Conservation (phyloP, 2,888 invertebrate genomes). For the Poecilus cupreus region DNA sequence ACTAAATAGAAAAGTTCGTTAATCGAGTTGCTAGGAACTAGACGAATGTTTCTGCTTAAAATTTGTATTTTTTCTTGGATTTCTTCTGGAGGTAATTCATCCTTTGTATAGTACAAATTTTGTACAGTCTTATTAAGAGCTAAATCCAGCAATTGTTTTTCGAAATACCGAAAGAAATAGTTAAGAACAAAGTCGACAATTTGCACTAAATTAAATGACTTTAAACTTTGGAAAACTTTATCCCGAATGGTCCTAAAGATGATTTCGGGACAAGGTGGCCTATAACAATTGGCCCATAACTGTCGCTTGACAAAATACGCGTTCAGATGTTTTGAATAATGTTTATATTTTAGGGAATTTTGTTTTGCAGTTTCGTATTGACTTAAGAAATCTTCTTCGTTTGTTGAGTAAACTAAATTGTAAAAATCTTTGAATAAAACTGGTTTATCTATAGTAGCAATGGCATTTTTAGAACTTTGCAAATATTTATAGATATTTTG, state of each 20-base stretch:
- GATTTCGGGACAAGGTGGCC: not conserved
- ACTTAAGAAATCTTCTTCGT: not conserved
- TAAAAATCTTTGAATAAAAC: slow-evolving; percentile 49
- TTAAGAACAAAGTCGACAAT: not conserved
- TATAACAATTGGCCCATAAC: not conserved
- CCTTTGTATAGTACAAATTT: slow-evolving; percentile 7
- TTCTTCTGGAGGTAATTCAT: not conserved
- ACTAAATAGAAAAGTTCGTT: slow-evolving; percentile 12
- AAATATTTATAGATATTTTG: slow-evolving; percentile 55
- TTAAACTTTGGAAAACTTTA: slow-evolving; percentile 2
- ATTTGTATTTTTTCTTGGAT: not conserved
- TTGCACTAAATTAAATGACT: not conserved
- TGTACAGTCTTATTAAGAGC: not conserved
- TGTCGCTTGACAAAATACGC: not conserved
- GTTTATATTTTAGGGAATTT: slow-evolving; percentile 15
- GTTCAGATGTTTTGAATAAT: slow-evolving; percentile 3
- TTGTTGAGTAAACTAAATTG: slow-evolving; percentile 24
- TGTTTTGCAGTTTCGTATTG: slow-evolving; percentile 10
- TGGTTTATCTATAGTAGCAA: not conserved
- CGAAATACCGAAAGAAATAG: not conserved
- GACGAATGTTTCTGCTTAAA: not conserved
- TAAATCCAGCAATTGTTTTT: not conserved
- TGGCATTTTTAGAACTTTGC: slow-evolving; percentile 31
- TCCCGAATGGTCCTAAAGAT: not conserved
- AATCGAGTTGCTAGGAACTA: not conserved